Base-by-base conservation (phyloP, 2,888 invertebrate genomes). In the Plutella xylostella region DNA sequence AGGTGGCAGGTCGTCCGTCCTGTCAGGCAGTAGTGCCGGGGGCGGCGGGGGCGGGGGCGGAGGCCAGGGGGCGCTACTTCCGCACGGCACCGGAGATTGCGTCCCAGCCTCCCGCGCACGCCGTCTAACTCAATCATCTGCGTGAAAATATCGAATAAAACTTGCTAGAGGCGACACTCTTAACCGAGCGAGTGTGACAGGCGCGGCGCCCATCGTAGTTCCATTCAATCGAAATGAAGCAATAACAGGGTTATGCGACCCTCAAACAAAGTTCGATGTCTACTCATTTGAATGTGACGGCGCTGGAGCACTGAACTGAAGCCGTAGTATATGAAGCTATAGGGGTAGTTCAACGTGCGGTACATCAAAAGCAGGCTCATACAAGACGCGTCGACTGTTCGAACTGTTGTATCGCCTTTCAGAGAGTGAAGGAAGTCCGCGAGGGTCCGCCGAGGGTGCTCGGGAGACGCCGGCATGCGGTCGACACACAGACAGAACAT, bases 111-210 rank as follows among this genome's bases (percentile, higher is more conserved):
- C 77, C 70, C 71, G 72, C 74, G 70, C 75, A 70, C 69, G 60
- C 65, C 65, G 63, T 56, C 73, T 78, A 80, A 82, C 79, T 77
- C 74, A 79, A 82, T 82, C 72, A 74, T 68, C 66, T 65, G 65
- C 68, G 67, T 71, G 67, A 74, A 79, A 78, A 79, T 76, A 77
- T 74, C 70, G 60, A 72, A 76, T 72, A 71, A 70, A 72, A 72
- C 63, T 64, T 65, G 66, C 70, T 61, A 63, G 61, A 55, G 60
- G 63, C 64, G 58, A 69, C 62, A 66, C n/a, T n/a, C 58, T 68
- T 68, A 19, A 21, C 20, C 14, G 22, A 19, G 20, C 25, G 31
- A 9, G 35, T 17, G 5, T 14, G n/a, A n/a, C n/a, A n/a, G n/a
- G n/a, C n/a, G n/a, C n/a, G n/a, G n/a, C 39, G 19, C 15, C 17